Conservation (phyloP, 2,797 vertebrate species). For the Hippopotamyrus pictus region DNA sequence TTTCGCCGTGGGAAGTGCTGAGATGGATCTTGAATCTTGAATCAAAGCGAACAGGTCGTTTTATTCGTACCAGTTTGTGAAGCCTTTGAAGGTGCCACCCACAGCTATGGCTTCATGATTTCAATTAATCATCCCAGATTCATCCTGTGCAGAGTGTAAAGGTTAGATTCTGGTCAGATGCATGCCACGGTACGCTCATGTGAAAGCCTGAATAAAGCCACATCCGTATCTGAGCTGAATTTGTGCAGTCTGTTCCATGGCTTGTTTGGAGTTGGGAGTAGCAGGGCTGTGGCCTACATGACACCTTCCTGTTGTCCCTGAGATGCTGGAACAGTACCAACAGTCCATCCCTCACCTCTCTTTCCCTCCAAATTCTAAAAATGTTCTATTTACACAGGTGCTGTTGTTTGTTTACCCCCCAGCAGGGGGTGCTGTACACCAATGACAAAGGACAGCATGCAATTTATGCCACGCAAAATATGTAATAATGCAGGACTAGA, state of each 20-base stretch:
- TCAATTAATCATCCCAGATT: neutral
- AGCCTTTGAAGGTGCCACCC: neutral
- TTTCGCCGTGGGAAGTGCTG: neutral
- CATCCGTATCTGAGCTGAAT: neutral
- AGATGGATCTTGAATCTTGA: neutral
- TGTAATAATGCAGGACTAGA: neutral
- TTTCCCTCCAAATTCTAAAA: neutral
- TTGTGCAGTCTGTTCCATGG: neutral
- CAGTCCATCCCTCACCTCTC: neutral
- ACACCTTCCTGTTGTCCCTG: neutral
- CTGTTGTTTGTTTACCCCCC: neutral
- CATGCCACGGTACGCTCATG: neutral
- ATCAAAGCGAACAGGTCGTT: neutral
- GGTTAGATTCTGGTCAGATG: neutral
- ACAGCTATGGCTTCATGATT: neutral
- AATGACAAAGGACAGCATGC: neutral
- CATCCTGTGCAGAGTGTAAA: neutral
- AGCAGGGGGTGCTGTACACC: neutral
- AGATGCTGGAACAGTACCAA: neutral
- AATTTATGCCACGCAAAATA: neutral
- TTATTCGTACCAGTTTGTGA: neutral
- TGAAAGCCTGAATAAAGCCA: neutral
- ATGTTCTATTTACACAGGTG: neutral
- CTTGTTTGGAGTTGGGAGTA: neutral
- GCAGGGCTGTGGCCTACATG: neutral